These are phyloP conservation scores for Peromyscus eremicus DNA, from an alignment of 2,797 vertebrate genomes.

Conservation along the genomic window DNA sequence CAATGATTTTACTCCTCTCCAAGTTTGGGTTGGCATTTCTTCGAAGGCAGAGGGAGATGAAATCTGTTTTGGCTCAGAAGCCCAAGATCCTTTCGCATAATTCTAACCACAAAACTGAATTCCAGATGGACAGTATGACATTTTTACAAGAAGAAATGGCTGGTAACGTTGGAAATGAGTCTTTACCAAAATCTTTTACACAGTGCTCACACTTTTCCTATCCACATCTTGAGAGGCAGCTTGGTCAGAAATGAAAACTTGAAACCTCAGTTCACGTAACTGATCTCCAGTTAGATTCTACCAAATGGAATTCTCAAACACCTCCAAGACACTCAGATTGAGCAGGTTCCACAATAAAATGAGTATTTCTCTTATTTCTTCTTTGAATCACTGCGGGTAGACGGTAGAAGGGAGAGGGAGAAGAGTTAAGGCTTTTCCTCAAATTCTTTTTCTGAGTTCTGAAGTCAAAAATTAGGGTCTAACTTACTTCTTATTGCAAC, in stretches of 20 bases:
- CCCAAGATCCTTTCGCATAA: conserved; percentile 5
- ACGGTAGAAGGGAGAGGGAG: not conserved
- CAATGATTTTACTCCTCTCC: not conserved
- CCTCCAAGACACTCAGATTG: not conserved
- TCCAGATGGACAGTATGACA: conserved; percentile 47
- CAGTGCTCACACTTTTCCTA: not conserved
- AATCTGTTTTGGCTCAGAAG: conserved; percentile 6
- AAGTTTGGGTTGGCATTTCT: not conserved
- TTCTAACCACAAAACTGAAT: conserved; percentile 59
- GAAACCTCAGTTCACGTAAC: not conserved
- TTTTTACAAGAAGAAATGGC: conserved; percentile 55
- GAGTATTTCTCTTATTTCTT: too few species aligned
- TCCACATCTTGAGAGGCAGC: not conserved
- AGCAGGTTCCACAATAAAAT: not conserved
- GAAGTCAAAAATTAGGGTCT: not conserved
- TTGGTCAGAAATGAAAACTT: not conserved
- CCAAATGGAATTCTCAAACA: not conserved
- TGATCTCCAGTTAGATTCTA: not conserved
- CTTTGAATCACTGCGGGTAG: not conserved
- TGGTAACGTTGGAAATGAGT: conserved; percentile 4
- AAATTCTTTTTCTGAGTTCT: not conserved
- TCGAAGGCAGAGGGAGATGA: not conserved
- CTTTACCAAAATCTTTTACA: not conserved
- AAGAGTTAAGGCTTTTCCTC: not conserved
- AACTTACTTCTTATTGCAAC: not conserved